Percentiles rank a stretch among this genome's conserved stretches.
phyloP scores from a whole-genome alignment of 37 sponge, comb jelly and placozoan species.

The Chondrosia reniformis region DNA sequence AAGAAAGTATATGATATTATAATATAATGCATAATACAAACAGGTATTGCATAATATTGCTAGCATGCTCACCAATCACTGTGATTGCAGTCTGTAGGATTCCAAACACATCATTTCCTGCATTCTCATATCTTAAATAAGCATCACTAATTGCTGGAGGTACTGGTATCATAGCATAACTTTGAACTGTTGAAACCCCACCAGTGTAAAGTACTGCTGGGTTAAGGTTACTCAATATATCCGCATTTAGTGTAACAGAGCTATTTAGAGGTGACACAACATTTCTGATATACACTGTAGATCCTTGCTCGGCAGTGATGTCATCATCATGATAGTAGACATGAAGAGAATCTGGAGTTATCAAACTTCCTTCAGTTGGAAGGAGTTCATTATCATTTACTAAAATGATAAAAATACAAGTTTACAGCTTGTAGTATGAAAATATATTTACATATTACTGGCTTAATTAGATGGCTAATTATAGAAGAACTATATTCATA shows the following conservation, averaged over 20 bases:
- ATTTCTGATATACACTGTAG: neutral
- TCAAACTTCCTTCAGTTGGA: neutral
- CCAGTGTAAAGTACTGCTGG: neutral
- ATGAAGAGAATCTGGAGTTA: neutral
- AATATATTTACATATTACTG: too few species aligned
- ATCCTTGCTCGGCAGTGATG: conserved; percentile 2
- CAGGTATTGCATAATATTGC: neutral
- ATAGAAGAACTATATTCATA: neutral
- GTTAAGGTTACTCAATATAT: neutral
- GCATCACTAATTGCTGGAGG: neutral
- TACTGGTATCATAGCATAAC: neutral
- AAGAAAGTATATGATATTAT: too few species aligned
- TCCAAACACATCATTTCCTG: neutral
- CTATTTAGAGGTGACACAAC: neutral
- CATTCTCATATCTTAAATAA: neutral
- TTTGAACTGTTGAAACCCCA: too few species aligned
- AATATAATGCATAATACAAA: neutral
- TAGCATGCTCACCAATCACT: neutral
- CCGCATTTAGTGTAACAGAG: neutral
- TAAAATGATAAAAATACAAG: too few species aligned
- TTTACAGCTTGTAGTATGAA: too few species aligned
- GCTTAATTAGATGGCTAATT: too few species aligned
- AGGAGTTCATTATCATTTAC: neutral
- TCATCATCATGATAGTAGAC: neutral
- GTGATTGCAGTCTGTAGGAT: neutral